A percentile compares a stretch with the other conserved stretches of the same genome.
phyloP scores from a whole-genome alignment of 2,113 vertebrate genomes.

The Phodopus roborovskii region DNA sequence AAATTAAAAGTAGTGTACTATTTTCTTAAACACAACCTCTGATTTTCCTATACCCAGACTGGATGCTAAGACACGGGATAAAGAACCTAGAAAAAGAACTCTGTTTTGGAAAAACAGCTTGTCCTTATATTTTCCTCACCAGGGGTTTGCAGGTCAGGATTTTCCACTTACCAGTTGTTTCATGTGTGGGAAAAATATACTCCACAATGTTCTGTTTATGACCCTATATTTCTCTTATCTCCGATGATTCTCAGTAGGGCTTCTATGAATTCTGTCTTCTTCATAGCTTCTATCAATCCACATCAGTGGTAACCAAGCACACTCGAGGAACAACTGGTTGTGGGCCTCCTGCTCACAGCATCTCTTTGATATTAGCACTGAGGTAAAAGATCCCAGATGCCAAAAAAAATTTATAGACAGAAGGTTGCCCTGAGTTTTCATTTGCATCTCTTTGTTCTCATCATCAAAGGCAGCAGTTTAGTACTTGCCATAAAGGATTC shows the following conservation, averaged over 20 bases:
- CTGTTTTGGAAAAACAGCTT: not conserved
- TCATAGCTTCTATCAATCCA: not conserved
- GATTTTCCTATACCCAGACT: not conserved
- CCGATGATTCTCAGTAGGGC: not conserved
- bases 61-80: not conserved
- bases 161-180: not conserved
- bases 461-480: constrained; percentile 66
- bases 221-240: not conserved
- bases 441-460: constrained; percentile 75
- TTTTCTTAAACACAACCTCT: not conserved
- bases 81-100: not conserved
- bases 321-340: not conserved
- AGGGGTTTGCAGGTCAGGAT: not conserved
- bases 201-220: not conserved
- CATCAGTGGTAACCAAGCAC: not conserved
- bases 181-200: not conserved
- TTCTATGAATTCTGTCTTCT: not conserved
- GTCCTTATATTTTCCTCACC: not conserved
- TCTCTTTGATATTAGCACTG: constrained; percentile 45
- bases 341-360: not conserved
- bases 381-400: not conserved
- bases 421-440: constrained; percentile 47
- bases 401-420: constrained; percentile 46
- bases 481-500: not conserved
- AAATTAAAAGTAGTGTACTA: not conserved